Evolutionary conservation across 2,797 vertebrate genomes (phyloP), one percentile per base, ranked within the genome.

Genomic region (Periophthalmus magnuspinnatus): DNA sequence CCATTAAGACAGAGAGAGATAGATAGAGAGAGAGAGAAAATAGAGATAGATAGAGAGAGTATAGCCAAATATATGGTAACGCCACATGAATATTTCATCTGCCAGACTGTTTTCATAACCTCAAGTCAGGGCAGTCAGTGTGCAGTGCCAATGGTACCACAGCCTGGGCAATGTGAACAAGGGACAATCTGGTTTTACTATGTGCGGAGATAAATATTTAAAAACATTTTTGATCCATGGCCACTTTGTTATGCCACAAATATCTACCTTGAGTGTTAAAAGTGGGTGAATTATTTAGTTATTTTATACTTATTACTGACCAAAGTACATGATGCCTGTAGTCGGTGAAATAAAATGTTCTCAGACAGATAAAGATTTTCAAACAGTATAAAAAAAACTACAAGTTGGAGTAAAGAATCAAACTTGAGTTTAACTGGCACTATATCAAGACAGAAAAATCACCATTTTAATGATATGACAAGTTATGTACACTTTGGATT

Each of bases 71-170:
- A 81, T 83, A 83, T 78, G 72, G 76, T 75, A 88, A 86, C 72
- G 45, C 79, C 58, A 73, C 68, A 90, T 91, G 67, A 77, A 89
- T 92, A 81, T 90, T 92, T 92, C 74, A 90, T 90, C 83, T 54
- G 71, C 81, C 79, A 87, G 86, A 86, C 85, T 91, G 87, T 89
- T 88, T 87, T 84, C 73, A 60, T 86, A 84, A 89, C 83, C 82
- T 87, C 87, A 85, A 82, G 78, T 84, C 78, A 21, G 74, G 80
- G 81, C 79, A 82, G 79, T 73, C 75, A 60, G 71, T 78, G 74
- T 81, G 66, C 65, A 76, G 70, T 79, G 75, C 67, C 77, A 78
- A 17, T 80, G 83, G 76, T 70, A 71, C 63, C 41, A 81, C 76
- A 75, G 68, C 56, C 74, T 77, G 74, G 77, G 71, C 66, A 72